These are phyloP conservation scores for Anser cygnoides DNA, from an alignment of 2,113 vertebrate species.

Conservation along the genomic window DNA sequence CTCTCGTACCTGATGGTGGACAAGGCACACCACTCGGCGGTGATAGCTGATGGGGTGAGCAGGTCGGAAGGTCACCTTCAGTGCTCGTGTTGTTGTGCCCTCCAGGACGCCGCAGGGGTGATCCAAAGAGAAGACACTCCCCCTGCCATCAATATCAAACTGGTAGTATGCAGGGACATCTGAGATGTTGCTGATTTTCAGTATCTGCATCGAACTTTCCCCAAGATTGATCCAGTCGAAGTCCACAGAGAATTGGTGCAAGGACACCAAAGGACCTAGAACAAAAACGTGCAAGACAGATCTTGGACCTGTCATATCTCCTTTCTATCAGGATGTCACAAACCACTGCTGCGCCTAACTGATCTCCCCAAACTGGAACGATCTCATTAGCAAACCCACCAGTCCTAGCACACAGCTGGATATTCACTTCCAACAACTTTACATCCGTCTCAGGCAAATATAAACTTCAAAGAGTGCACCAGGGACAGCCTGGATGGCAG, in stretches of 20 bases:
- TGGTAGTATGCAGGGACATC: conserved; percentile 82
- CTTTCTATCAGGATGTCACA: background rate
- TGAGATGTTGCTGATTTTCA: conserved; percentile 84
- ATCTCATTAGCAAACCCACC: background rate
- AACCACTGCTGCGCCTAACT: background rate
- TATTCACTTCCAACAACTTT: background rate
- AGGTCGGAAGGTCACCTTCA: conserved; percentile 84
- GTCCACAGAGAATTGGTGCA: conserved; percentile 79
- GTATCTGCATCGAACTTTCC: background rate
- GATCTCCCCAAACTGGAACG: background rate
- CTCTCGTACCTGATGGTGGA: conserved; percentile 87
- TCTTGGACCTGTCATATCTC: background rate
- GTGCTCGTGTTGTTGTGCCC: conserved; percentile 64
- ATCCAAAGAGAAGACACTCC: conserved; percentile 88
- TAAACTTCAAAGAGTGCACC: background rate
- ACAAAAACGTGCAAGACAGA: background rate
- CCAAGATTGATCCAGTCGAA: conserved; percentile 83
- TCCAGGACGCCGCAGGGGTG: conserved; percentile 77
- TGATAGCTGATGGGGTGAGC: conserved; percentile 80
- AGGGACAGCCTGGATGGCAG: background rate
- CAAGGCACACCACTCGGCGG: conserved; percentile 85
- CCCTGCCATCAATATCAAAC: conserved; percentile 85
- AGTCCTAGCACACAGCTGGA: background rate
- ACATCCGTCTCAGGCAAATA: background rate
- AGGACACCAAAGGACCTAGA: conserved; percentile 83